These are phyloP conservation scores for Capromys pilorides DNA, from an alignment of 2,797 vertebrate genomes.

Conservation along the genomic window DNA sequence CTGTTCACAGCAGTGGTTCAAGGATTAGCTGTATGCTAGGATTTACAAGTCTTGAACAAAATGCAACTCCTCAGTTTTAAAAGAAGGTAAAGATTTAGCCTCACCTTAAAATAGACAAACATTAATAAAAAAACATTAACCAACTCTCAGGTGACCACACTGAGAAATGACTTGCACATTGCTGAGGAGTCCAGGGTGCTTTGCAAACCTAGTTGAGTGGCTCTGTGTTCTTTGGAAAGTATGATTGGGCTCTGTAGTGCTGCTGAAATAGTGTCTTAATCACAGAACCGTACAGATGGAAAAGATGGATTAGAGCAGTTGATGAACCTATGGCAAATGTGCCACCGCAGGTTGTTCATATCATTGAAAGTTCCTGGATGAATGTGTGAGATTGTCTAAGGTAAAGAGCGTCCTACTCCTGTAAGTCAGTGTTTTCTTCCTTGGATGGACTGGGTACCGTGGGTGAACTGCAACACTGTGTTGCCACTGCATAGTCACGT, in stretches of 20 bases:
- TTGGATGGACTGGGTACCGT: background rate
- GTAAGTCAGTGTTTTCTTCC: background rate
- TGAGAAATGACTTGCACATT: background rate
- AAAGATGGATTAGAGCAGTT: background rate
- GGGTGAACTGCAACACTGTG: background rate
- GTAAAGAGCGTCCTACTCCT: background rate
- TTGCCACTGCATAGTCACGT: background rate
- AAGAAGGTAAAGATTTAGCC: background rate
- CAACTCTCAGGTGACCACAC: background rate
- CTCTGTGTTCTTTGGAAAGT: background rate
- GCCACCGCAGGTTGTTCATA: background rate
- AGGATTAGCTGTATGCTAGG: background rate
- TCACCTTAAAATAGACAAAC: background rate
- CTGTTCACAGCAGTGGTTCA: background rate
- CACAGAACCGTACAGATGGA: rapidly evolving
- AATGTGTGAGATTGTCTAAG: rapidly evolving
- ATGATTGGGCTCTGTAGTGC: rapidly evolving
- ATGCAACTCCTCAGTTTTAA: background rate
- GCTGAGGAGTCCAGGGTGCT: background rate
- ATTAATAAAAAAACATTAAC: background rate
- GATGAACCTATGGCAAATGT: background rate
- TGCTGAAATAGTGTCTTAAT: background rate
- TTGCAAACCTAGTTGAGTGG: background rate
- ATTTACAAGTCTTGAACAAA: background rate
- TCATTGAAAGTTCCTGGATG: background rate